Base-by-base conservation (phyloP, 2,888 invertebrate species). In the Aplocera efformata region DNA sequence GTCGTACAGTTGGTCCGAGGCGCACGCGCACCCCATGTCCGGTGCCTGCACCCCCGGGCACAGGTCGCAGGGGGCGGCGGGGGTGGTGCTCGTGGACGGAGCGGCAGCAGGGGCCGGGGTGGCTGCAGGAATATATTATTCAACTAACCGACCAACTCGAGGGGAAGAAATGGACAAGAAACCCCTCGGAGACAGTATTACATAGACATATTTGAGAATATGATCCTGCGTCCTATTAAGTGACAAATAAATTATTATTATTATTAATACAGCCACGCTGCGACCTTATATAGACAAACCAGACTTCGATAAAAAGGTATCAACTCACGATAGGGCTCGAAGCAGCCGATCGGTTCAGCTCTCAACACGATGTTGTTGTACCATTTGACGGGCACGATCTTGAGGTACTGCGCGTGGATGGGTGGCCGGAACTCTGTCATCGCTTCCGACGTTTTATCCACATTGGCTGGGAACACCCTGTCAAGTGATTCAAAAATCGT, bases 281-380 rank as follows among this genome's bases (percentile, higher is more conserved):
- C n/a, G n/a, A n/a, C n/a, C n/a, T n/a, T n/a, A n/a, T n/a, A n/a
- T n/a, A n/a, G n/a, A n/a, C n/a, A n/a, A n/a, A n/a, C n/a, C n/a
- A n/a, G n/a, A n/a, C n/a, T n/a, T n/a, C n/a, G n/a, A n/a, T n/a
- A n/a, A n/a, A n/a, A n/a, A n/a, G n/a, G n/a, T n/a, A n/a, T n/a
- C n/a, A n/a, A 79, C 83, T 80, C 32, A 85, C 84, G 78, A 25
- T 95, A 95, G 1, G 93, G 92, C 53, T 91, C 79, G 56, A 90
- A 95, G 67, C 97, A 97, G 4, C 96, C 96, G 7, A 92, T 81
- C 0, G 96, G 90, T 60, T 97, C 96, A 0, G 93, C 76, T 42
- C 92, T 90, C 73, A 97, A 84, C 54, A 94, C 93, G 21, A 96
- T 93, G 45, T 89, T 90, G 3, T 91, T 80, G 25, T 92, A 89